These are phyloP conservation scores for Merluccius polli DNA, from an alignment of 2,797 vertebrate genomes.

Conservation along the genomic window DNA sequence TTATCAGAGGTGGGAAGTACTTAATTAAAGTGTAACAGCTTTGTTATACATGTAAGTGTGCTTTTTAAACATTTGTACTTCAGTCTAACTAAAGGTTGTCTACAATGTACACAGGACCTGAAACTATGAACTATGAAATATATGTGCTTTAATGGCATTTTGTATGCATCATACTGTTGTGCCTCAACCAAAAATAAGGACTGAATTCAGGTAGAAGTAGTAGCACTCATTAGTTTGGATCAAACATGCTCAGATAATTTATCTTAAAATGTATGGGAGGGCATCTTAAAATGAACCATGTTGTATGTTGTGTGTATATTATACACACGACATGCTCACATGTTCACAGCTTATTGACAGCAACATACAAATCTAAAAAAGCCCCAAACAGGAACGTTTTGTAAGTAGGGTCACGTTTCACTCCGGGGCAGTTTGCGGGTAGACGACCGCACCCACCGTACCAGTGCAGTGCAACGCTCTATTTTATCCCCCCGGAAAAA, in stretches of 20 bases:
- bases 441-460: not conserved
- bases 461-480: not conserved
- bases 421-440: not conserved
- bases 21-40: conserved; percentile 21
- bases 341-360: too few relatives aligned
- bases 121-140: too few relatives aligned
- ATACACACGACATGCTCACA: not conserved
- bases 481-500: not conserved
- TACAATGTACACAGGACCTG: too few relatives aligned
- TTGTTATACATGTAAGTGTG: conserved; percentile 20
- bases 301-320: too few relatives aligned
- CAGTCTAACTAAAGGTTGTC: too few relatives aligned
- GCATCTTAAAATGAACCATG: not conserved
- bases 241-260: not conserved
- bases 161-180: not conserved
- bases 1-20: conserved; percentile 47
- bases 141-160: not conserved
- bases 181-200: not conserved
- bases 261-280: not conserved
- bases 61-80: too few relatives aligned
- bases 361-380: not conserved
- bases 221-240: not conserved
- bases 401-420: not conserved
- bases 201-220: not conserved
- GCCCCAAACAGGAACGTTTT: not conserved